Conservation (phyloP, 2,888 invertebrate species). For the Eupithecia abbreviata region DNA sequence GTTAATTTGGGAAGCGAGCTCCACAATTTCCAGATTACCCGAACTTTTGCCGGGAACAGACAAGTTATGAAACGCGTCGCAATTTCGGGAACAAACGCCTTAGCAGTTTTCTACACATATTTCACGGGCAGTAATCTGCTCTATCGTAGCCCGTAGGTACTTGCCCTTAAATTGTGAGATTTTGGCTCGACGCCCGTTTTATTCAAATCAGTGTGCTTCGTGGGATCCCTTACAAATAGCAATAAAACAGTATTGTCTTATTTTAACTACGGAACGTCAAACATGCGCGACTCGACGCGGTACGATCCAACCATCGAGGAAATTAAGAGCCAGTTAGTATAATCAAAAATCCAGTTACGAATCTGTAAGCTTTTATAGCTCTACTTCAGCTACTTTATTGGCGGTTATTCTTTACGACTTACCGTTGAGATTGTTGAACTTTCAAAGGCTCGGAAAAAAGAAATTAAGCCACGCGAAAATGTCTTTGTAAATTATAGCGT, state of each 20-base stretch:
- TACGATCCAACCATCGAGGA: conserved; percentile 14
- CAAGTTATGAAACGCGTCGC: conserved; percentile 38
- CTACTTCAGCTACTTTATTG: conserved; percentile 20
- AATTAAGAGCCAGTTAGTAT: conserved; percentile 23
- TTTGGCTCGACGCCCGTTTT: conserved; percentile 51
- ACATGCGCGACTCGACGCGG: neutral
- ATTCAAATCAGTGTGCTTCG: conserved; percentile 46
- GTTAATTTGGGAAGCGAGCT: conserved; percentile 31
- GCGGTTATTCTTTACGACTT: conserved; percentile 21
- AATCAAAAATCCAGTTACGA: conserved; percentile 32
- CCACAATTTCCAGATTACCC: conserved; percentile 27
- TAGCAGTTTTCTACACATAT: conserved; percentile 35
- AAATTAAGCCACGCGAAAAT: conserved; percentile 5
- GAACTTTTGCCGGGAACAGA: conserved; percentile 30
- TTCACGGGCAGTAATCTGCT: conserved; percentile 31
- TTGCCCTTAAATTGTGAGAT: conserved; percentile 46
- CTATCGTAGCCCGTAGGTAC: conserved; percentile 27
- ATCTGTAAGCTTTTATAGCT: conserved; percentile 19
- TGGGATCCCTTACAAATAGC: conserved; percentile 47
- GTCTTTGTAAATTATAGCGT: conserved; percentile 12
- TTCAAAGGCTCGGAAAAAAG: conserved; percentile 16
- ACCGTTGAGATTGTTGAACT: conserved; percentile 28
- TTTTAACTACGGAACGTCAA: conserved; percentile 31
- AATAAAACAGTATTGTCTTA: conserved; percentile 42
- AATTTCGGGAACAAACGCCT: conserved; percentile 31